Conservation (phyloP, 2,113 vertebrate genomes). For the Rhinopomastus cyanomelas region DNA sequence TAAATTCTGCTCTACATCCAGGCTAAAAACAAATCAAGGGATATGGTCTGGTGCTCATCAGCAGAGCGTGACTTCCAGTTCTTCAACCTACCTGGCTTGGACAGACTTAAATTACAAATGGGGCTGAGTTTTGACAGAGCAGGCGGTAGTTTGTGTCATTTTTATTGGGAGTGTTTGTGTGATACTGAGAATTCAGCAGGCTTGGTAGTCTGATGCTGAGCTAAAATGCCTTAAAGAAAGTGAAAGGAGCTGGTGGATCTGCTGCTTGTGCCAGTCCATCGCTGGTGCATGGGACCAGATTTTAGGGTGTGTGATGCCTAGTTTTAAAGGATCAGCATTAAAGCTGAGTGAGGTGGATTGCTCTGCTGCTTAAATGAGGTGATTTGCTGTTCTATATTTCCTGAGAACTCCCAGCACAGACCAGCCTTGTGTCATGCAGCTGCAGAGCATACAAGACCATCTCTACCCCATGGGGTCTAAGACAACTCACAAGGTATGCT, state of each 20-base stretch:
- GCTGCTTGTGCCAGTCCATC: accelerated
- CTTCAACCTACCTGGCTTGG: not conserved
- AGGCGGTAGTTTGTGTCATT: not conserved
- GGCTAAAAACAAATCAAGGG: constrained; percentile 6
- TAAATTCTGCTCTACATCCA: not conserved
- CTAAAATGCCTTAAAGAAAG: not conserved
- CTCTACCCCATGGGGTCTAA: not conserved
- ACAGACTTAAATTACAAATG: not conserved
- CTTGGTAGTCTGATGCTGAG: not conserved
- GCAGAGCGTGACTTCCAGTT: not conserved
- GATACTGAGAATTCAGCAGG: not conserved
- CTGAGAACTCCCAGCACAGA: not conserved
- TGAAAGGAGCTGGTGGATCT: not conserved
- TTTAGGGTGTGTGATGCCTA: not conserved
- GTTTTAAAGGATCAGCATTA: not conserved
- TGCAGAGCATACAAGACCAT: not conserved
- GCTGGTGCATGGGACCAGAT: not conserved
- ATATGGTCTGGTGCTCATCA: not conserved
- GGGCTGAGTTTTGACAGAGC: not conserved
- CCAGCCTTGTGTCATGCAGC: accelerated
- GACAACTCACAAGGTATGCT: not conserved
- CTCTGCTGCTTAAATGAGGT: not conserved
- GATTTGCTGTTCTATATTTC: not conserved
- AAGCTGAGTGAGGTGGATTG: not conserved
- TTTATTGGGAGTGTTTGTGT: not conserved